phyloP scores from a whole-genome alignment of 2,888 invertebrate species.

The Drosophila affinis region DNA sequence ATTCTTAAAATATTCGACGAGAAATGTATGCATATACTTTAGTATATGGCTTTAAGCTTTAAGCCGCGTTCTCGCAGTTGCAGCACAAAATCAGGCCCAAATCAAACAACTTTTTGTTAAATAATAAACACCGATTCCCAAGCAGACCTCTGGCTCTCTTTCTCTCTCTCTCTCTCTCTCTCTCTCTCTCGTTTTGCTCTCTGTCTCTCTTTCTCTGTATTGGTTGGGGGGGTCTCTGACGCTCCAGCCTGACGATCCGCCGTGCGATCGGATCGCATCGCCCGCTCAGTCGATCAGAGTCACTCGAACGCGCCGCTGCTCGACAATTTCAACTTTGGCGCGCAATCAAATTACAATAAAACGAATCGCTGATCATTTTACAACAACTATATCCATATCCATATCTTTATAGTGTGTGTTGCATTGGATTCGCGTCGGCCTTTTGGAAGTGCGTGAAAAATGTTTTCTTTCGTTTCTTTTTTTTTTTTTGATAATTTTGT shows the following conservation, averaged over 20 bases:
- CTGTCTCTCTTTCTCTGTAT: conserved; percentile 6
- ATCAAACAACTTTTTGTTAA: conserved; percentile 28
- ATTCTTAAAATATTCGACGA: conserved; percentile 10
- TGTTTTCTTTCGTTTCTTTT: too few species aligned
- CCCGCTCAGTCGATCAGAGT: conserved; percentile 78
- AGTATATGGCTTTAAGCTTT: conserved; percentile 6
- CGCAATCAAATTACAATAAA: conserved; percentile 27
- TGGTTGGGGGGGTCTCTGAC: neutral
- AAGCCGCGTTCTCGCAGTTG: conserved; percentile 22
- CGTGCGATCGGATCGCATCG: conserved; percentile 55
- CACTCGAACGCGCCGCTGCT: conserved; percentile 69
- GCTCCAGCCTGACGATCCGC: conserved; percentile 51
- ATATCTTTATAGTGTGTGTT: conserved; percentile 20
- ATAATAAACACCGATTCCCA: conserved; percentile 25
- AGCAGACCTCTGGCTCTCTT: conserved; percentile 10
- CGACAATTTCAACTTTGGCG: conserved; percentile 44
- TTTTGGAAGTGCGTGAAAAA: conserved; percentile 21
- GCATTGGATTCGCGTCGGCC: conserved; percentile 23
- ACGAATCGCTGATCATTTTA: neutral
- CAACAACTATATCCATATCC: conserved; percentile 12
- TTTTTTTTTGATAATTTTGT: neutral
- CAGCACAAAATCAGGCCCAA: conserved; percentile 4
- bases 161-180: conserved; percentile 16
- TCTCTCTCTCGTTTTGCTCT: neutral
- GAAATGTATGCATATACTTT: neutral